A percentile compares a stretch with the other conserved stretches of the same genome.
Conservation (phyloP, 2,888 invertebrate species). For the Creontiades dilutus region DNA sequence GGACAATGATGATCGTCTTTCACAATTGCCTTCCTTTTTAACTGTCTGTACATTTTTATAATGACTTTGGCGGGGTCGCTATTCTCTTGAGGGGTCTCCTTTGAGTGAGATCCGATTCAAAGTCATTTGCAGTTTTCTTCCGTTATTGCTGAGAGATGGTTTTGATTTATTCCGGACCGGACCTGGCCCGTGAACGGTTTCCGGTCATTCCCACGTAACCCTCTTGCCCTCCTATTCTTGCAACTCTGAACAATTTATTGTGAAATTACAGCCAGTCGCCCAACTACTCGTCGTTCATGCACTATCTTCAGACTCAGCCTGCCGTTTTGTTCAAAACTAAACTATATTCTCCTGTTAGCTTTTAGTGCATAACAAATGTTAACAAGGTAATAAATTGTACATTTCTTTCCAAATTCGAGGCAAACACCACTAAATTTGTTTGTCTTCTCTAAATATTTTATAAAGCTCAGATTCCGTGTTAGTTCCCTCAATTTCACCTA, state of each 20-base stretch:
- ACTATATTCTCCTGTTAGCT: background rate
- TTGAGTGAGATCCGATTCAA: slow-evolving; percentile 14
- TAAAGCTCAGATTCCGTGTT: no score
- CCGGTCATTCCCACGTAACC: slow-evolving; percentile 39
- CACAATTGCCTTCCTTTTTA: slow-evolving; percentile 30
- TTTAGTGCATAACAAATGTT: background rate
- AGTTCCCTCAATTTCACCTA: no score
- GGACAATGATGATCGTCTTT: slow-evolving; percentile 17
- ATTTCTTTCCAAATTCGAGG: no score
- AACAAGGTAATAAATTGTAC: background rate
- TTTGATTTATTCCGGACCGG: slow-evolving; percentile 42
- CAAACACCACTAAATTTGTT: no score
- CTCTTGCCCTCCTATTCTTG: slow-evolving; percentile 8
- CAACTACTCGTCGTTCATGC: background rate
- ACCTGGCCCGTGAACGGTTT: slow-evolving; percentile 38
- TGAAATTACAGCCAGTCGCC: background rate
- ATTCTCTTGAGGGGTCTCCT: slow-evolving; percentile 37
- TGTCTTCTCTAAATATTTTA: no score
- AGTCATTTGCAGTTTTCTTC: slow-evolving; percentile 29
- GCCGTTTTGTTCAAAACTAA: background rate
- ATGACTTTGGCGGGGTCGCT: slow-evolving; percentile 25
- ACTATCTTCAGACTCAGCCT: background rate
- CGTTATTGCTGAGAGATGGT: slow-evolving; percentile 27
- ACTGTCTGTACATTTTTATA: slow-evolving; percentile 34
- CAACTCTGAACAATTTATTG: slow-evolving; percentile 10